Evolutionary conservation across 2,113 vertebrate genomes (phyloP), one percentile per base, ranked within the genome.

Genomic region (Alces alces): DNA sequence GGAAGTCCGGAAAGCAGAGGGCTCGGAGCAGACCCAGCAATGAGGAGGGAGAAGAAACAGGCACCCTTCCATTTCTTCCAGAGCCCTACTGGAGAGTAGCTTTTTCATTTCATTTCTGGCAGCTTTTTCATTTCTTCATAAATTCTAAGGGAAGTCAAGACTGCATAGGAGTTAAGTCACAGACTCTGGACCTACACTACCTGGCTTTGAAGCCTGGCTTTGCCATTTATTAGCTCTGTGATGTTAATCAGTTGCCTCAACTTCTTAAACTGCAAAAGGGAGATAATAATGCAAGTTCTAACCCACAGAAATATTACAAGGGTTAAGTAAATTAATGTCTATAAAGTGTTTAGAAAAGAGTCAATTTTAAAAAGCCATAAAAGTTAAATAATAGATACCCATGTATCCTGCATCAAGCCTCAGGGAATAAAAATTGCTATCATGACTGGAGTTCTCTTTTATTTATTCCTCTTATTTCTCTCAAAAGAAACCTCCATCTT

Each of bases 41-140:
- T 28, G 33, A 36, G 12, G 10, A 54, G 9, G 17, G 0, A 2
- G 57, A 70, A 0, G 3, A 13, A 45, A 36, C 2, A 4, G 17
- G 33, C 1, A 0, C 1, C 7, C 0, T 50, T 50, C 47, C 47
- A 50, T 50, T 50, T 50, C 25, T 30, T 50, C 66, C 52, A 45
- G 30, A 25, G n/a, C 21, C 66, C 36, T 25, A 25, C 11, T 39
- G 19, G 10, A 73, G 66, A 73, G 21, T 73, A 39, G 66, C 36
- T 25, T 73, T 73, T 73, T 39, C 66, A 73, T 12, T 39, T 73
- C n/a, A 70, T 52, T 45, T 61, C 52, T 11, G 7, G 25, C 16
- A 36, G 57, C 13, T 52, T 83, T 52, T 36, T 60, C 2, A n/a
- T 70, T 43, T 91, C 45, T 30, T 52, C 21, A 13, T 57, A 33